These are phyloP conservation scores for Macaria liturata DNA, from an alignment of 2,888 invertebrate species.

Conservation along the genomic window DNA sequence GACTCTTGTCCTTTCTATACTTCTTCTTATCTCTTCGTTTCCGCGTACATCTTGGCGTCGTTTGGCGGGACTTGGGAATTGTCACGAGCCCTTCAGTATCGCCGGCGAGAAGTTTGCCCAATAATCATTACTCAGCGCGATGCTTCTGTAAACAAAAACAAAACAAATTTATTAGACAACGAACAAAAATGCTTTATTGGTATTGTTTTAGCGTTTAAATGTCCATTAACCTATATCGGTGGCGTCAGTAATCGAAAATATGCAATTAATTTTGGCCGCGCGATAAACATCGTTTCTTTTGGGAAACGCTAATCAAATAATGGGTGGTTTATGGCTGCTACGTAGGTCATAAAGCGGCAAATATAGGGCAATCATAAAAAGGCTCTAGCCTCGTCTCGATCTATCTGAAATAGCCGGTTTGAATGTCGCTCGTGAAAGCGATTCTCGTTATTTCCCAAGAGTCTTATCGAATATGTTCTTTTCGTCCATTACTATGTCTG, in stretches of 20 bases:
- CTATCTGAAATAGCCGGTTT: conserved; percentile 56
- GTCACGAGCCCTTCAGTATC: conserved; percentile 27
- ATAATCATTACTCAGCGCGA: conserved; percentile 42
- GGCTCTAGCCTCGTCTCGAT: conserved; percentile 40
- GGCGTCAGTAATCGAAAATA: conserved; percentile 29
- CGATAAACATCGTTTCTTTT: conserved; percentile 31
- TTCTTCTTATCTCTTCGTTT: conserved; percentile 78
- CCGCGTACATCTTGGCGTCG: conserved; percentile 72
- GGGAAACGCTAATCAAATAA: conserved; percentile 49
- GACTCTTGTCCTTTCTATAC: conserved; percentile 71
- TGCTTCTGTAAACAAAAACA: conserved; percentile 30
- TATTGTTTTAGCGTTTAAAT: conserved; percentile 18
- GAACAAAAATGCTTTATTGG: conserved; percentile 16
- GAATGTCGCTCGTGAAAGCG: conserved; percentile 57
- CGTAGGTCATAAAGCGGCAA: conserved; percentile 47
- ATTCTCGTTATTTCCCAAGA: conserved; percentile 61
- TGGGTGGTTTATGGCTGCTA: conserved; percentile 45
- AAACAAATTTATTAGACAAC: conserved; percentile 13
- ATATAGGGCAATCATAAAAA: conserved; percentile 52
- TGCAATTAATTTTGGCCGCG: conserved; percentile 30
- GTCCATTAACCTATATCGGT: conserved; percentile 32
- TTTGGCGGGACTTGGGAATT: conserved; percentile 73
- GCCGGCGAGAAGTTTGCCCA: conserved; percentile 22
- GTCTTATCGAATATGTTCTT: conserved; percentile 45
- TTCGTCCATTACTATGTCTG: conserved; percentile 22